Conservation (phyloP, 2,888 invertebrate genomes). For the Antheraea assamensis region DNA sequence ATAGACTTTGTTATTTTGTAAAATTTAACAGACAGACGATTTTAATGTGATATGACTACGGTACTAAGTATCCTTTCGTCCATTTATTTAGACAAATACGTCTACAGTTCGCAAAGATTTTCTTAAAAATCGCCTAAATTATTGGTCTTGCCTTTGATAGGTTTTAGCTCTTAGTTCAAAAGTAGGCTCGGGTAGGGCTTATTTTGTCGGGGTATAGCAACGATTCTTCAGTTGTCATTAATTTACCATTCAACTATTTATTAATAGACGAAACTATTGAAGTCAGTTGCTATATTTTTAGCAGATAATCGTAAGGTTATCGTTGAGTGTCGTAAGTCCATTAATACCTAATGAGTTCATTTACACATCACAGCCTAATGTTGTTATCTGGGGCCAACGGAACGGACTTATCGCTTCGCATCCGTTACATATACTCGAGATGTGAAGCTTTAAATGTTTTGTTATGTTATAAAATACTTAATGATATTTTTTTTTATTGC, state of each 20-base stretch:
- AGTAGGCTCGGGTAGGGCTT: neutral
- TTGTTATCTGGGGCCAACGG: conserved; percentile 68
- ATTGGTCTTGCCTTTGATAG: too few relatives aligned
- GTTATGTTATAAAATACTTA: neutral
- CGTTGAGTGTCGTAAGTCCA: conserved; percentile 23
- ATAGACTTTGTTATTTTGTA: neutral
- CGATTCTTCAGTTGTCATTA: too few relatives aligned
- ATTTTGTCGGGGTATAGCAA: too few relatives aligned
- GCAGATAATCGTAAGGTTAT: conserved; percentile 22
- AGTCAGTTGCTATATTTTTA: conserved; percentile 24
- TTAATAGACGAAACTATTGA: conserved; percentile 20
- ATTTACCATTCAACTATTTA: neutral
- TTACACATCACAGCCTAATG: conserved; percentile 43
- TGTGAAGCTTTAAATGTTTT: conserved; percentile 2
- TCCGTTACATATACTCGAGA: conserved; percentile 51
- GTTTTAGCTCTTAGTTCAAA: neutral
- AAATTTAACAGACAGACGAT: neutral
- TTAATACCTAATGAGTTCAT: conserved; percentile 58
- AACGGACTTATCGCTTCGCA: conserved; percentile 64
- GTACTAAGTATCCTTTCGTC: neutral
- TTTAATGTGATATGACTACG: neutral
- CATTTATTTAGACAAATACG: too few relatives aligned
- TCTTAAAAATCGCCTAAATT: too few relatives aligned
- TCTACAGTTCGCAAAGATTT: too few relatives aligned
- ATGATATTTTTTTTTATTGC: neutral